Conservation (phyloP, 2,888 invertebrate species). For the Seira sanloemensis region DNA sequence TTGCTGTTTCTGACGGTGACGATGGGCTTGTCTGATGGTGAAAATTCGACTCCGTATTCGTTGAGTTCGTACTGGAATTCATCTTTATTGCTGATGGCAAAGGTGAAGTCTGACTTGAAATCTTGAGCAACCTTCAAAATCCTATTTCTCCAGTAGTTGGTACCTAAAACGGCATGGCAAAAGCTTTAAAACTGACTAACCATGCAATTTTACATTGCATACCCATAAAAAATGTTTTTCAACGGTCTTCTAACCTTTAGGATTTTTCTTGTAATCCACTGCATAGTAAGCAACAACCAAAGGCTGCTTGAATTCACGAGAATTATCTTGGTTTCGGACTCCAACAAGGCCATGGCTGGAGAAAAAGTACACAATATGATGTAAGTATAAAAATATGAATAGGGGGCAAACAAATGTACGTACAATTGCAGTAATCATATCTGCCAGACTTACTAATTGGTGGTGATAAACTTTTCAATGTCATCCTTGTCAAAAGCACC, state of each 20-base stretch:
- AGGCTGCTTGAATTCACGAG: slow-evolving; percentile 91
- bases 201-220: neutral
- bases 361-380: neutral
- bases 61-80: slow-evolving; percentile 96
- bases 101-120: slow-evolving; percentile 82
- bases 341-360: slow-evolving; percentile 94
- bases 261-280: slow-evolving; percentile 97
- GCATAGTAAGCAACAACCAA: slow-evolving; percentile 93
- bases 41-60: slow-evolving; percentile 93
- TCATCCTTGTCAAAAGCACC: slow-evolving; percentile 83
- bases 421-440: too few relatives aligned
- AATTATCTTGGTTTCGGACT: slow-evolving; percentile 89
- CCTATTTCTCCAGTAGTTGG: slow-evolving; percentile 99
- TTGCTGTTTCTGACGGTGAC: slow-evolving; percentile 89
- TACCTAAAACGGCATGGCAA: slow-evolving; percentile 77
- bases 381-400: too few relatives aligned
- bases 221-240: neutral
- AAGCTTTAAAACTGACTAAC: neutral
- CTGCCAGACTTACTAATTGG: slow-evolving; percentile 85
- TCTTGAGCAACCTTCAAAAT: slow-evolving; percentile 92
- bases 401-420: too few relatives aligned
- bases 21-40: slow-evolving; percentile 91
- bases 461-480: slow-evolving; percentile 88
- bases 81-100: slow-evolving; percentile 94
- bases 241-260: slow-evolving; percentile 82